A percentile compares a stretch with the other conserved stretches of the same genome.
Conservation (phyloP, 2,888 invertebrate species). For the Euzophera pinguis region DNA sequence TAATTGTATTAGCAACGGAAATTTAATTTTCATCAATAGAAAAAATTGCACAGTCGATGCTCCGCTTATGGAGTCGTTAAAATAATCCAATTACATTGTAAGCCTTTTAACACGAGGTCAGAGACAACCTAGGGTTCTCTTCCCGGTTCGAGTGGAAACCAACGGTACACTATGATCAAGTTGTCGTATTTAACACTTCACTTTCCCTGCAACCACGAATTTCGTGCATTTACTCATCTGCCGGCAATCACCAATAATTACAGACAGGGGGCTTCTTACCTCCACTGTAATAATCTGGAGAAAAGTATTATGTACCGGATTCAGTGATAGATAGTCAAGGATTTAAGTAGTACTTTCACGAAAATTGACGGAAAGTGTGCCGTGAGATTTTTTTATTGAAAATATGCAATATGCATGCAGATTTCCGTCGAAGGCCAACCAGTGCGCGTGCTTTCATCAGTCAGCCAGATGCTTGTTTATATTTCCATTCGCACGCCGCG, state of each 20-base stretch:
- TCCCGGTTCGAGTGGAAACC: constrained; percentile 52
- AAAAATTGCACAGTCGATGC: too few relatives aligned
- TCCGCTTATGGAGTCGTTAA: too few relatives aligned
- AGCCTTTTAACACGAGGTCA: constrained; percentile 45
- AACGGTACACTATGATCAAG: constrained; percentile 65
- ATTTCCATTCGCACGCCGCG: constrained; percentile 41
- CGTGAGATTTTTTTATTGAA: constrained; percentile 62
- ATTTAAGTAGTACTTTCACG: constrained; percentile 64
- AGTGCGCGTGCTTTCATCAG: constrained; percentile 53
- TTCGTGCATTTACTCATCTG: constrained; percentile 76
- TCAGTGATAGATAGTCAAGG: constrained; percentile 67
- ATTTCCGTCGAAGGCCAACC: constrained; percentile 53
- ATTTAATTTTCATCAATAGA: too few relatives aligned
- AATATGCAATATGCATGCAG: constrained; percentile 47
- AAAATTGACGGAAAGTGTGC: constrained; percentile 72
- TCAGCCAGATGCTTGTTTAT: constrained; percentile 51
- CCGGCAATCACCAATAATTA: constrained; percentile 70
- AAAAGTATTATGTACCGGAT: constrained; percentile 43
- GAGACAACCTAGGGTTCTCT: constrained; percentile 45
- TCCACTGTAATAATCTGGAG: constrained; percentile 54
- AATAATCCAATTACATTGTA: constrained; percentile 44
- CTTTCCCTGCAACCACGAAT: constrained; percentile 74
- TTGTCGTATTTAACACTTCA: constrained; percentile 73
- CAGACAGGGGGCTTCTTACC: constrained; percentile 52
- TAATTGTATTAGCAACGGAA: too few relatives aligned